Percentiles rank a stretch among this genome's conserved stretches.
Conservation (phyloP, 2,888 invertebrate genomes). For the Fabriciana adippe region DNA sequence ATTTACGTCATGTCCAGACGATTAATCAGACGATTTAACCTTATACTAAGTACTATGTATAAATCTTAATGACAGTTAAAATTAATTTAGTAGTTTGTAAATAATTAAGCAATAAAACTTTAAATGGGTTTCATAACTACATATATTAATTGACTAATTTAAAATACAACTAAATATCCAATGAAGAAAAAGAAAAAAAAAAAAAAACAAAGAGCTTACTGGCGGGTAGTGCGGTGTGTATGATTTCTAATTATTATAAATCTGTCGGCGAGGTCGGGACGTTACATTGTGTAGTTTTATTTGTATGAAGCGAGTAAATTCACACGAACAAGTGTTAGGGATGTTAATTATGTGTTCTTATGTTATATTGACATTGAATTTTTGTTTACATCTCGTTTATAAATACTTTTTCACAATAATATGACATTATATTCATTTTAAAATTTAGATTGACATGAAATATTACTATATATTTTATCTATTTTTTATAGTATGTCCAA, state of each 20-base stretch:
- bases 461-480: too few relatives aligned
- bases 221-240: conserved; percentile 51
- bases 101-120: too few relatives aligned
- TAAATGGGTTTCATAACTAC: too few relatives aligned
- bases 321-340: conserved; percentile 66
- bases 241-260: conserved; percentile 76
- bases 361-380: conserved; percentile 36
- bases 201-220: conserved; percentile 20
- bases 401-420: neutral
- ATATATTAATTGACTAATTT: too few relatives aligned
- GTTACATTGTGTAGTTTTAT: conserved; percentile 68
- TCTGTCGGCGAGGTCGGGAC: conserved; percentile 66
- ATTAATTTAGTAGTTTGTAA: too few relatives aligned
- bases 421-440: neutral
- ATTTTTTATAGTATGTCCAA: too few relatives aligned
- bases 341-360: conserved; percentile 56
- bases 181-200: too few relatives aligned
- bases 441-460: neutral
- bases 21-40: too few relatives aligned
- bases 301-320: conserved; percentile 61
- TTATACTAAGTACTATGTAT: too few relatives aligned
- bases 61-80: too few relatives aligned
- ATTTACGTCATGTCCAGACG: too few relatives aligned
- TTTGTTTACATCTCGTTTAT: conserved; percentile 24
- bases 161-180: too few relatives aligned